Conservation (phyloP, 2,888 invertebrate species). For the Rosalia funebris region DNA sequence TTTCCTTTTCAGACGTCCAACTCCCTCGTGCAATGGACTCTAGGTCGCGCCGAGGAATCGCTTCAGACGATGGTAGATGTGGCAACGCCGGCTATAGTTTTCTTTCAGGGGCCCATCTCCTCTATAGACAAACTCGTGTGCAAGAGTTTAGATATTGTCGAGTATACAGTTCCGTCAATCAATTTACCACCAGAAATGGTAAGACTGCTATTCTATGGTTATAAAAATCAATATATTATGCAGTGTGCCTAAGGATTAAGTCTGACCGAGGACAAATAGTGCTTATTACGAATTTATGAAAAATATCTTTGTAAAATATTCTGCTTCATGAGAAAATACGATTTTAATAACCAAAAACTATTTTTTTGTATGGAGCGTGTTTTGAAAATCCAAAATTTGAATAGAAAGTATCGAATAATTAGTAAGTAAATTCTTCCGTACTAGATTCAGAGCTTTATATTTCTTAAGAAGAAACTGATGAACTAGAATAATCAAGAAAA, state of each 20-base stretch:
- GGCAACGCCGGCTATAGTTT: constrained; percentile 77
- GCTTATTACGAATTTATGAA: too few species aligned
- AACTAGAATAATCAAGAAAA: too few species aligned
- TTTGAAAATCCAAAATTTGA: too few species aligned
- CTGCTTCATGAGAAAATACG: too few species aligned
- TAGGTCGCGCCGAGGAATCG: constrained; percentile 79
- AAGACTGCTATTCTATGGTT: constrained; percentile 55
- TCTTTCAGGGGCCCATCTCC: constrained; percentile 77
- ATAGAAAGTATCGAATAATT: too few species aligned
- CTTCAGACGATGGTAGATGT: constrained; percentile 77
- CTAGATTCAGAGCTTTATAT: too few species aligned
- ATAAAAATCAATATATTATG: not conserved
- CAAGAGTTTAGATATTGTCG: constrained; percentile 85
- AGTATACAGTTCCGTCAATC: constrained; percentile 83
- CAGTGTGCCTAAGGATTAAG: not conserved
- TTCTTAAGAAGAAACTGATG: too few species aligned
- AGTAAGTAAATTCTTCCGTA: too few species aligned
- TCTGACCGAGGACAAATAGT: too few species aligned
- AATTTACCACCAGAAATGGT: constrained; percentile 87
- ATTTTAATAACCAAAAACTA: too few species aligned
- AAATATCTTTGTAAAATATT: too few species aligned
- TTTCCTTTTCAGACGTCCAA: constrained; percentile 75
- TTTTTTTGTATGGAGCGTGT: too few species aligned
- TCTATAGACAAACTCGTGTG: constrained; percentile 82
- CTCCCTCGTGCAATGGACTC: constrained; percentile 78